Evolutionary conservation across 92 coral and sea anemone genomes (phyloP).

Genomic region (Virgularia gustaviana): DNA sequence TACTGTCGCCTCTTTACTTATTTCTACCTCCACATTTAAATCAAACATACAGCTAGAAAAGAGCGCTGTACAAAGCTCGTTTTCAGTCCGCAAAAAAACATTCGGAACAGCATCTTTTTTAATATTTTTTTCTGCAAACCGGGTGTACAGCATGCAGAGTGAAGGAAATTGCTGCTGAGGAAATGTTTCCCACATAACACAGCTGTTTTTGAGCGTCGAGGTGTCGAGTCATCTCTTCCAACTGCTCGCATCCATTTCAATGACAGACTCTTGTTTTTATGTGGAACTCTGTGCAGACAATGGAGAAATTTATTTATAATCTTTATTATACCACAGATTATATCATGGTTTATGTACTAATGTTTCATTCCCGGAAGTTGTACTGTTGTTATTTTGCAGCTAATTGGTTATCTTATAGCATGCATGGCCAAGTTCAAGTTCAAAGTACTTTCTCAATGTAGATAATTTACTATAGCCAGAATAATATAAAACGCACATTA

Average conservation of each 20-base stretch:
- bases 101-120: constrained; percentile 1
- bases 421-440: background rate
- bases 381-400: background rate
- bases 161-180: background rate
- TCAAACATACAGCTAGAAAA: background rate
- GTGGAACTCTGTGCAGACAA: background rate
- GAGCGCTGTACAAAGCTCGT: background rate
- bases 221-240: background rate
- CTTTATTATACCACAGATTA: too few relatives aligned
- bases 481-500: background rate
- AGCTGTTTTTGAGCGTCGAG: constrained; percentile 22
- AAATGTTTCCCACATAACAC: background rate
- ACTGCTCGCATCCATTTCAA: constrained; percentile 7
- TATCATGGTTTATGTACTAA: too few relatives aligned
- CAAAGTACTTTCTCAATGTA: background rate
- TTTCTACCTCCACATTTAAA: background rate
- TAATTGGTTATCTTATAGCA: background rate
- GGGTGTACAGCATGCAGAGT: background rate
- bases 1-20: background rate
- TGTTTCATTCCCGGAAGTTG: too few relatives aligned
- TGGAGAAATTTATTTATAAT: background rate
- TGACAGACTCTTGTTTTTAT: background rate
- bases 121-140: background rate
- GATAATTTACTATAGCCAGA: background rate
- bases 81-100: background rate